Evolutionary conservation across 2,888 invertebrate genomes (phyloP), one percentile per base, ranked within the genome.

Genomic region (Byasa hedistus): DNA sequence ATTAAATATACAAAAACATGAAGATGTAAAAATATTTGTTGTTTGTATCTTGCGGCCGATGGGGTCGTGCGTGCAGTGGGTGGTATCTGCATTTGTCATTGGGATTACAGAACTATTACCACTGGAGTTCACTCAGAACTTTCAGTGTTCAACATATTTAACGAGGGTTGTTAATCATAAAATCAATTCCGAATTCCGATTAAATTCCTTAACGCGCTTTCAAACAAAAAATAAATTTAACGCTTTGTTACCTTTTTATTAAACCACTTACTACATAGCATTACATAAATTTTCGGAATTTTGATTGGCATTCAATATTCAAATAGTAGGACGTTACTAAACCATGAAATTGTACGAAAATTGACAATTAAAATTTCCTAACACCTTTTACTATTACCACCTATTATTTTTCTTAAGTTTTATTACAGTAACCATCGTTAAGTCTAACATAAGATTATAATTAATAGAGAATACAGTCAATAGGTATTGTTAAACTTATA

Each of bases 1-100:
- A 79, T 76, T 73, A 78, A 79, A 80, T 79, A 80, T 79, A 82
- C 77, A 79, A 79, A 79, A 80, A 80, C 77, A 76, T 73, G 79
- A 76, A 78, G 78, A 80, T 82, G 82, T 79, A 80, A 79, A 80
- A 76, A 77, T 83, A 84, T 87, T 85, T 89, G 87, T 89, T 87
- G 80, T 79, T 78, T 77, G 79, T 76, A 54, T n/a, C 78, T 36
- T 27, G 71, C 75, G 72, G 79, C 70, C 61, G 72, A 68, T 66
- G 70, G 71, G 80, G 78, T 83, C 85, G 86, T 82, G 82, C 81
- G 85, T 86, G 79, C 79, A 71, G 85, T 89, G 89, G 90, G 90
- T 89, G 89, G 89, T 83, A 86, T 86, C 83, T 81, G 78, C 86
- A 89, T 90, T 90, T 87, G 87, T 89, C 90, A 87, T 82, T 74